Conservation (phyloP, 1,140 invertebrate species). For the Drosophila simulans region DNA sequence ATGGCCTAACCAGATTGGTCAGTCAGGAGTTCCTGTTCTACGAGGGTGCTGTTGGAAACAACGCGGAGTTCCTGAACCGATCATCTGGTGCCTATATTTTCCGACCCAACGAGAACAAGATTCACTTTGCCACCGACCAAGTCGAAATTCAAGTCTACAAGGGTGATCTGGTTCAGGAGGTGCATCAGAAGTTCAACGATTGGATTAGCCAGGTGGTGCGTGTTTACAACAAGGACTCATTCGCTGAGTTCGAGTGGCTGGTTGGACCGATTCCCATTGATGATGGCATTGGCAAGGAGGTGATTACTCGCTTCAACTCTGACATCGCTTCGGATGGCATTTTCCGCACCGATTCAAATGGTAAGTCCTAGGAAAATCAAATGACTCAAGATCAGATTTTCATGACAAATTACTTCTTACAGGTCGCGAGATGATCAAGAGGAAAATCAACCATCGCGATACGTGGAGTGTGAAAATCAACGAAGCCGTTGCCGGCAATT, state of each 20-base stretch:
- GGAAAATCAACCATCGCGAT: conserved; percentile 90
- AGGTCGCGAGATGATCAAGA: conserved; percentile 92
- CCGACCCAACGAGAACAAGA: conserved; percentile 87
- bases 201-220: conserved; percentile 94
- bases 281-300: conserved; percentile 92
- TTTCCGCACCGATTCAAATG: conserved; percentile 97
- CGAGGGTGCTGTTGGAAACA: conserved; percentile 87
- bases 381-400: too few species aligned
- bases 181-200: conserved; percentile 90
- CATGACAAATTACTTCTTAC: not conserved
- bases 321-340: conserved; percentile 87
- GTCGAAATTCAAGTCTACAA: conserved; percentile 85
- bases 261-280: conserved; percentile 96
- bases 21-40: conserved; percentile 93
- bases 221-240: conserved; percentile 88
- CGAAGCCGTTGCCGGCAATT: conserved; percentile 89
- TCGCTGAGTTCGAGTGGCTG: conserved; percentile 96
- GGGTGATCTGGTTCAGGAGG: conserved; percentile 92
- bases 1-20: conserved; percentile 73
- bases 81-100: conserved; percentile 96
- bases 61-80: conserved; percentile 77
- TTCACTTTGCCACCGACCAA: conserved; percentile 26
- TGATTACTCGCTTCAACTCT: conserved; percentile 90
- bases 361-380: conserved; percentile 68
- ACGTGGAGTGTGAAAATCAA: conserved; percentile 60